A percentile compares a stretch with the other conserved stretches of the same genome.
Evolutionary conservation across 2,797 vertebrate genomes (phyloP).

Genomic region (Diplodus puntazzo): DNA sequence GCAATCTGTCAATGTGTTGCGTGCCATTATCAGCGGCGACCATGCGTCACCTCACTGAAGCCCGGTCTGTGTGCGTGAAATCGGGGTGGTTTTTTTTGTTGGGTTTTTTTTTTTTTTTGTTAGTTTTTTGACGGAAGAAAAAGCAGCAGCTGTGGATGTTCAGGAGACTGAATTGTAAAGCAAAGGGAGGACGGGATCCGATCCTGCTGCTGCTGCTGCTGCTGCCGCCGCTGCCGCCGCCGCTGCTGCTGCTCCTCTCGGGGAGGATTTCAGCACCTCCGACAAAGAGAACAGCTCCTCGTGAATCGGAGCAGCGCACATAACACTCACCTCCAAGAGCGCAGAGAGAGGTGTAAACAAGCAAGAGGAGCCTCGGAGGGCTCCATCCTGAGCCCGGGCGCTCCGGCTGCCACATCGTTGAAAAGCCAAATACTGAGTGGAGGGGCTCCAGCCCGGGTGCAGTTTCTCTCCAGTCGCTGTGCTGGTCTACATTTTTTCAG

Average conservation of each 20-base stretch:
- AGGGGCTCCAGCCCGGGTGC: constrained; percentile 80
- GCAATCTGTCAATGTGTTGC: constrained; percentile 56
- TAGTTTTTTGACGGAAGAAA: too few species aligned
- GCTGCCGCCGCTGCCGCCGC: constrained; percentile 40
- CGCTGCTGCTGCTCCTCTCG: constrained; percentile 16
- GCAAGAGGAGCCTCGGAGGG: constrained; percentile 83
- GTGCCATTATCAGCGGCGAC: constrained; percentile 57
- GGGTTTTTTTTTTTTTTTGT: too few species aligned
- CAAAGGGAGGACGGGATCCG: constrained; percentile 33
- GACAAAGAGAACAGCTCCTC: constrained; percentile 81
- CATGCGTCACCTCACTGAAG: constrained; percentile 40
- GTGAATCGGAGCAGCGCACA: constrained; percentile 61
- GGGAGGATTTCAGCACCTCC: constrained; percentile 79
- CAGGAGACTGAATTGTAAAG: constrained; percentile 12
- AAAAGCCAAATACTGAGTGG: constrained; percentile 64
- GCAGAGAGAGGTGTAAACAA: constrained; percentile 82
- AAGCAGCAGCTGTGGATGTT: constrained; percentile 37
- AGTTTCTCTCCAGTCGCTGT: constrained; percentile 81
- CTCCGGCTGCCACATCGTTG: constrained; percentile 84
- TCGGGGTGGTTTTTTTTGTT: neutral
- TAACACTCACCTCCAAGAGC: constrained; percentile 87
- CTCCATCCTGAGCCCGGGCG: constrained; percentile 76
- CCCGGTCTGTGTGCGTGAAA: neutral
- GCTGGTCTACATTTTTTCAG: constrained; percentile 88
- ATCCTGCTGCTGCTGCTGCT: constrained; percentile 17